Evolutionary conservation across 2,888 invertebrate genomes (phyloP), one percentile per base, ranked within the genome.

Genomic region (Flexamia atlantica): DNA sequence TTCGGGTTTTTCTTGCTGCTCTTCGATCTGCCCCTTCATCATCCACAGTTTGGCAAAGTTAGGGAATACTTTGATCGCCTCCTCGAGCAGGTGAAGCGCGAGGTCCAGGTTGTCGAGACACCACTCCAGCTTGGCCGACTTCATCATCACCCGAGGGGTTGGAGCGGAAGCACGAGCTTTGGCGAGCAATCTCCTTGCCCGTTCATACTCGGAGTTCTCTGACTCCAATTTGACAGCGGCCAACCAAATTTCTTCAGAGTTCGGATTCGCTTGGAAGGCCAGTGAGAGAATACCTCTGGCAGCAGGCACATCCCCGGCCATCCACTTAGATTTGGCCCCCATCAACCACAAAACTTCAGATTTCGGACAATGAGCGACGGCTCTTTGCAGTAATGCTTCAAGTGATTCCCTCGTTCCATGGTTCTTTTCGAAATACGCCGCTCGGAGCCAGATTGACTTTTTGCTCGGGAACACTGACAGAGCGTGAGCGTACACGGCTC

Each of bases 191-290:
- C 97, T 93, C 86, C 98, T 92, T 20, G 99, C 99, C 89, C 99
- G 92, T 88, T 98, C 98, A 89, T 97, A 99, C 91, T 99, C 99
- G 70, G 96, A 95, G 91, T 99, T 99, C 91, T 99, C 99, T 50
- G 98, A 98, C 91, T 99, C 99, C 82, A 99, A 91, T 89, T 99
- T 99, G 9, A 99, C 99, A 83, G 99, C 99, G 80, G 99, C 99
- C 90, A 99, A 92, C 99, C 99, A 99, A 90, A 99, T 99, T 90
- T 99, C 99, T 90, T 99, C 99, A 0, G 98, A 98, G 91, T 99
- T 99, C 0, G 99, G 98, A 91, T 99, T 99, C 0, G 99, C 98
- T 91, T 98, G 97, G 91, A 99, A 99, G 84, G 99, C 99, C 50
- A 98, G 91, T 0, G 98, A 97, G 0, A 99, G 92, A 88, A 99